These are phyloP conservation scores for Drosophila triauraria DNA, from an alignment of 1,140 invertebrate genomes.

Conservation along the genomic window DNA sequence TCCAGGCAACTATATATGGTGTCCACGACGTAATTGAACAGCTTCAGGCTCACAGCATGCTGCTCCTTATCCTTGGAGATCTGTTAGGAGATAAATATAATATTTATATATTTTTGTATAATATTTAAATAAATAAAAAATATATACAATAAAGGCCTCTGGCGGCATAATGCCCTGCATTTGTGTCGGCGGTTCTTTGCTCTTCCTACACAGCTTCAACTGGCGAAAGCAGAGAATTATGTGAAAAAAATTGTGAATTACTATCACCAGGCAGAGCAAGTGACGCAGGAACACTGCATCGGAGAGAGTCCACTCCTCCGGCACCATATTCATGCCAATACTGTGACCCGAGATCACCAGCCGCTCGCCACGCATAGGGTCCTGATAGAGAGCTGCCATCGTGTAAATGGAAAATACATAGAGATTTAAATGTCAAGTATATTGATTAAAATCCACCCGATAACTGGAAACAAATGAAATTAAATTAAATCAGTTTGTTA, in stretches of 20 bases:
- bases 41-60: background rate
- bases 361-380: slow-evolving; percentile 31
- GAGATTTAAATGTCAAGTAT: background rate
- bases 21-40: slow-evolving; percentile 22
- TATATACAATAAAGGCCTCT: slow-evolving; percentile 5
- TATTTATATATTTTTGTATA: background rate
- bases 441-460: background rate
- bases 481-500: background rate
- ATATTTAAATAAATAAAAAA: background rate
- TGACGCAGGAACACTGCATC: slow-evolving; percentile 59
- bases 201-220: slow-evolving; percentile 1
- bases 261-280: slow-evolving; percentile 32
- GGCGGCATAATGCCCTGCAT: slow-evolving; percentile 15
- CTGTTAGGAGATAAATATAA: background rate
- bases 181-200: background rate
- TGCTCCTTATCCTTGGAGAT: slow-evolving; percentile 28
- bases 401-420: background rate
- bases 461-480: background rate
- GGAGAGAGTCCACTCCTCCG: background rate
- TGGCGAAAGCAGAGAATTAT: slow-evolving; percentile 47
- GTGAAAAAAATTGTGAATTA: slow-evolving; percentile 32
- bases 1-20: slow-evolving; percentile 47
- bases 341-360: slow-evolving; percentile 9
- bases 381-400: slow-evolving; percentile 51
- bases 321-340: slow-evolving; percentile 11